These are phyloP conservation scores for Pristionchus entomophagus DNA, from an alignment of 2,888 invertebrate genomes.

Conservation along the genomic window DNA sequence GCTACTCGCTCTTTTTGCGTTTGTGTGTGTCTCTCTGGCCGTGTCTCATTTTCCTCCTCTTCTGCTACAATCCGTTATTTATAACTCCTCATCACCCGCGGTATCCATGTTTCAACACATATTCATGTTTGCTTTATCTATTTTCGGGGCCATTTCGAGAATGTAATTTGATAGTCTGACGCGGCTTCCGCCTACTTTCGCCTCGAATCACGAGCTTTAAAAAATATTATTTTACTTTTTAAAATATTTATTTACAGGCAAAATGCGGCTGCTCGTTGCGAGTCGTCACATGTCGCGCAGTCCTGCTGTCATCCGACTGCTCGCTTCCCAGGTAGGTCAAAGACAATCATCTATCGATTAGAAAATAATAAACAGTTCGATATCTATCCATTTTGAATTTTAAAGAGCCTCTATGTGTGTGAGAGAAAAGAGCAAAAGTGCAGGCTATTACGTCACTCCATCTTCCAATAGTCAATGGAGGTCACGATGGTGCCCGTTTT, in stretches of 20 bases:
- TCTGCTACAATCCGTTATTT: conserved; percentile 8
- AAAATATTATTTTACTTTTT: background rate
- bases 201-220: no score
- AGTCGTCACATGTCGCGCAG: conserved; percentile 38
- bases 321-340: conserved; percentile 13
- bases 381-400: no score
- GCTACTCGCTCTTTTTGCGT: background rate
- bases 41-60: conserved; percentile 20
- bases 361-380: no score
- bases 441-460: background rate
- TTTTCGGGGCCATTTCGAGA: background rate
- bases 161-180: conserved; percentile 17
- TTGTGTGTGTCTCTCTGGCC: background rate
- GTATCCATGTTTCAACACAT: background rate
- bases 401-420: no score
- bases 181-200: conserved; percentile 9
- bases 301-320: conserved; percentile 1
- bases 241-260: background rate
- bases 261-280: conserved; percentile 34
- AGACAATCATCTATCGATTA: no score
- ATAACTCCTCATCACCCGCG: no score
- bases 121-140: background rate
- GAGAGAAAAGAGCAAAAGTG: background rate
- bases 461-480: background rate
- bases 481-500: background rate